These are phyloP conservation scores for Hyposmocoma kahamanoa DNA, from an alignment of 1,140 invertebrate species.

Conservation along the genomic window DNA sequence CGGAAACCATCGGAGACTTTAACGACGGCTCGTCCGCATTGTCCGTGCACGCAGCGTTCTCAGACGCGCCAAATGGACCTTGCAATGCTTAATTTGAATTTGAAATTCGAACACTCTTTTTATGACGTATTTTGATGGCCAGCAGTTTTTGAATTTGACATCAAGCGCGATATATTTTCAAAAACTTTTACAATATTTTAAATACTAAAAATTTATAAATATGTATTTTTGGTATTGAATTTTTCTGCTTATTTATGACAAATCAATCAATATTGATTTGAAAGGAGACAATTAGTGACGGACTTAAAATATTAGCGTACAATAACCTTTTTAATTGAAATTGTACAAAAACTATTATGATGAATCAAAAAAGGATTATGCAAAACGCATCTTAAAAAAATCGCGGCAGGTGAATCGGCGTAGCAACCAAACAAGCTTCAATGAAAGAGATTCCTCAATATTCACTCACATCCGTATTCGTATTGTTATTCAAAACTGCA, in stretches of 20 bases:
- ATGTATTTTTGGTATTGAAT: too few relatives aligned
- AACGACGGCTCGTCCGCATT: constrained; percentile 60
- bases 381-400: too few relatives aligned
- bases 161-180: neutral
- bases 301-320: too few relatives aligned
- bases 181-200: too few relatives aligned
- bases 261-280: too few relatives aligned
- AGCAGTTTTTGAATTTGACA: constrained; percentile 8
- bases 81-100: constrained; percentile 62
- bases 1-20: constrained; percentile 62
- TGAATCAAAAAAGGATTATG: too few relatives aligned
- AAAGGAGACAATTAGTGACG: too few relatives aligned
- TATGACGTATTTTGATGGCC: constrained; percentile 32
- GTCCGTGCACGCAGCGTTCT: constrained; percentile 52
- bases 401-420: constrained; percentile 43
- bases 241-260: too few relatives aligned
- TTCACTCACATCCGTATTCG: constrained; percentile 42
- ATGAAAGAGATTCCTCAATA: constrained; percentile 24
- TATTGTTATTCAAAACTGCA: constrained; percentile 38
- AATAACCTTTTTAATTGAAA: too few relatives aligned
- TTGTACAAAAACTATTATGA: too few relatives aligned
- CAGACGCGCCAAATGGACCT: constrained; percentile 35
- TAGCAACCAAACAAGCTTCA: constrained; percentile 43
- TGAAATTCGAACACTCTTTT: constrained; percentile 58
- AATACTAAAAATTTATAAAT: too few relatives aligned